phyloP scores from a whole-genome alignment of 2,888 invertebrate species.

The Andrena chrysosceles region DNA sequence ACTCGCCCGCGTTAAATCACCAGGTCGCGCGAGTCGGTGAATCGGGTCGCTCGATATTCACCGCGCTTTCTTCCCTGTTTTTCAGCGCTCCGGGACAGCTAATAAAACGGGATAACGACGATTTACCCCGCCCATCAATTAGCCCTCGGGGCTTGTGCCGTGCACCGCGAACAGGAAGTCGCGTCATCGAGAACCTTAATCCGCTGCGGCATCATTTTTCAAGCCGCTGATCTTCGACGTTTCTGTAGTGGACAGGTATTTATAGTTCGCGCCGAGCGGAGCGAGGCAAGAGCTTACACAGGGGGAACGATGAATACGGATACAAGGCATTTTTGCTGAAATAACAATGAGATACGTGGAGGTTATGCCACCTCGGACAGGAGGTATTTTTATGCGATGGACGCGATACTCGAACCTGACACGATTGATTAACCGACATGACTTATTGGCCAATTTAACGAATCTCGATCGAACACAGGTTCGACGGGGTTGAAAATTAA shows the following conservation, averaged over 20 bases:
- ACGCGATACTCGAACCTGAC: no score
- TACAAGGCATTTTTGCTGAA: no score
- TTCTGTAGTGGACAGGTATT: slow-evolving; percentile 5
- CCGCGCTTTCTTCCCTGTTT: slow-evolving; percentile 7
- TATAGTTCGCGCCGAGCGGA: slow-evolving; percentile 10
- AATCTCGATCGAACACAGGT: no score
- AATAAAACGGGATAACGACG: slow-evolving; percentile 26
- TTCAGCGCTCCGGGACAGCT: background rate
- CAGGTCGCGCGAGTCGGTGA: slow-evolving; percentile 35
- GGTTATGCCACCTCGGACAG: no score
- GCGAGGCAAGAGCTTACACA: background rate
- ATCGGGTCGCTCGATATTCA: slow-evolving; percentile 48
- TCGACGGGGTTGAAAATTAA: no score
- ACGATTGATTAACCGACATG: no score
- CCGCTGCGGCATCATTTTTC: slow-evolving; percentile 16
- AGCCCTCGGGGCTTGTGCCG: background rate
- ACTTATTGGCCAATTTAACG: no score
- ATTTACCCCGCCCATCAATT: slow-evolving; percentile 24
- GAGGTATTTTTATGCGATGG: no score
- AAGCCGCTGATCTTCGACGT: background rate
- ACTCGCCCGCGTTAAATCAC: slow-evolving; percentile 56
- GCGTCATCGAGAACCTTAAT: slow-evolving; percentile 22
- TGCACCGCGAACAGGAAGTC: slow-evolving; percentile 16
- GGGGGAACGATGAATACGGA: background rate
- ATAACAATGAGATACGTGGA: no score